Conservation (phyloP, 1,140 invertebrate species). For the Drosophila gunungcola region DNA sequence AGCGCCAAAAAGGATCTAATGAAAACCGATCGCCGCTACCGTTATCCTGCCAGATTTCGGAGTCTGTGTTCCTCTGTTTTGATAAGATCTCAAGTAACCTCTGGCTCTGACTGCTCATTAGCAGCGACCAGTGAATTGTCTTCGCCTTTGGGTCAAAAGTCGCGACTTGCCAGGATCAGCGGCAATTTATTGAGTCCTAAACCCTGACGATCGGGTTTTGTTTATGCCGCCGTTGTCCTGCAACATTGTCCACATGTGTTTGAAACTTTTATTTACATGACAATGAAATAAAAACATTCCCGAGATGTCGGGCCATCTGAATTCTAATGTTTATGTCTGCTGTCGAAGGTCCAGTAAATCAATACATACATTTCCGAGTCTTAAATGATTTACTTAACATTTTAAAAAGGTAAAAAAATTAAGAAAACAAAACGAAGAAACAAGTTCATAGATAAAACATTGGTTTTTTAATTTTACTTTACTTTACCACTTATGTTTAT, state of each 20-base stretch:
- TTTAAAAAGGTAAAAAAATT: no score
- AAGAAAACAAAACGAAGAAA: no score
- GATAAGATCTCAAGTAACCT: slow-evolving; percentile 79
- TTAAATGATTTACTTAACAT: background rate
- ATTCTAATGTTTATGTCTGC: slow-evolving; percentile 37
- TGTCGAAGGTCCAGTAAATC: background rate
- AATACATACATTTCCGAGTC: background rate
- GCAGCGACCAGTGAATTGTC: slow-evolving; percentile 42
- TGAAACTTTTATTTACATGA: slow-evolving; percentile 32
- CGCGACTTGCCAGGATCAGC: slow-evolving; percentile 60
- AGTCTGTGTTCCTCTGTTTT: slow-evolving; percentile 60
- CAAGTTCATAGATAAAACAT: no score
- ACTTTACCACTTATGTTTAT: background rate
- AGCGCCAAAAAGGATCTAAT: slow-evolving; percentile 63
- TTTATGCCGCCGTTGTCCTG: slow-evolving; percentile 64
- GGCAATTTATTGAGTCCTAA: slow-evolving; percentile 38
- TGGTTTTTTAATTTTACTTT: background rate
- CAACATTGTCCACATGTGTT: slow-evolving; percentile 68
- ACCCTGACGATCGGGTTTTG: slow-evolving; percentile 30
- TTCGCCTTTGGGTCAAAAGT: slow-evolving; percentile 55
- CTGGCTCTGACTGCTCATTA: slow-evolving; percentile 58
- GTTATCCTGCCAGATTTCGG: slow-evolving; percentile 38
- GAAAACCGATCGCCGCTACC: slow-evolving; percentile 63
- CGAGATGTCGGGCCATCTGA: slow-evolving; percentile 7
- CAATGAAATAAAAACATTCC: slow-evolving; percentile 30